Evolutionary conservation across 1,140 invertebrate genomes (phyloP).

Genomic region (Drosophila biarmipes): DNA sequence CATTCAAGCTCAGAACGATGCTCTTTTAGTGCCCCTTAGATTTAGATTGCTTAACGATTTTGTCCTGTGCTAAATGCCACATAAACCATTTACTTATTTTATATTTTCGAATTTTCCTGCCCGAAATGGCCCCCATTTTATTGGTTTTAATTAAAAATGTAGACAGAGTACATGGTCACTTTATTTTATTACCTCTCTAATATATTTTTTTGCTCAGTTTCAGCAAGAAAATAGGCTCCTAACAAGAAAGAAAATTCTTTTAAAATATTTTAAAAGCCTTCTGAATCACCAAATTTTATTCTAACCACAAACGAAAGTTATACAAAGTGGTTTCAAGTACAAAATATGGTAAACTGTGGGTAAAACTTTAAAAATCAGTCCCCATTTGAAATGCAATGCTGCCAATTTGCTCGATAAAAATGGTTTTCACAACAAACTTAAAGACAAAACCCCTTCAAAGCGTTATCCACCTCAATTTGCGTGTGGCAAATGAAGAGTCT

Average conservation of each 20-base stretch:
- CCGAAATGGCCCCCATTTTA: background rate
- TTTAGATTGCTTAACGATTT: slow-evolving; percentile 2
- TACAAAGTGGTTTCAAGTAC: too few species aligned
- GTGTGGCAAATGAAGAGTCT: background rate
- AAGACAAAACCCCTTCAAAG: background rate
- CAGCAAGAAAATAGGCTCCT: too few species aligned
- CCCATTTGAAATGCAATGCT: too few species aligned
- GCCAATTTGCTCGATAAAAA: too few species aligned
- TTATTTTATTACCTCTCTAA: too few species aligned
- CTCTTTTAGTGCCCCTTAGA: slow-evolving; percentile 1
- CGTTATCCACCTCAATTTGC: background rate
- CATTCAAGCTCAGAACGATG: background rate
- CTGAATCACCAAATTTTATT: too few species aligned
- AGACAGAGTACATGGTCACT: background rate
- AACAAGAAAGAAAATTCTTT: too few species aligned
- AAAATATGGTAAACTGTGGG: too few species aligned
- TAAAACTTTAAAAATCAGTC: background rate
- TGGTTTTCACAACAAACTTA: background rate
- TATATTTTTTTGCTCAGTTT: too few species aligned
- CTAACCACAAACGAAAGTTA: too few species aligned
- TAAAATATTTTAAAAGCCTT: too few species aligned
- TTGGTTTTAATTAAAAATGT: background rate
- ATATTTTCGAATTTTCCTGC: background rate
- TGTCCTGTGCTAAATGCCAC: slow-evolving; percentile 1
- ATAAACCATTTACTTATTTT: slow-evolving; percentile 2